These are phyloP conservation scores for Ascidia mentula DNA, from an alignment of 23 tunicate genomes.

Conservation along the genomic window DNA sequence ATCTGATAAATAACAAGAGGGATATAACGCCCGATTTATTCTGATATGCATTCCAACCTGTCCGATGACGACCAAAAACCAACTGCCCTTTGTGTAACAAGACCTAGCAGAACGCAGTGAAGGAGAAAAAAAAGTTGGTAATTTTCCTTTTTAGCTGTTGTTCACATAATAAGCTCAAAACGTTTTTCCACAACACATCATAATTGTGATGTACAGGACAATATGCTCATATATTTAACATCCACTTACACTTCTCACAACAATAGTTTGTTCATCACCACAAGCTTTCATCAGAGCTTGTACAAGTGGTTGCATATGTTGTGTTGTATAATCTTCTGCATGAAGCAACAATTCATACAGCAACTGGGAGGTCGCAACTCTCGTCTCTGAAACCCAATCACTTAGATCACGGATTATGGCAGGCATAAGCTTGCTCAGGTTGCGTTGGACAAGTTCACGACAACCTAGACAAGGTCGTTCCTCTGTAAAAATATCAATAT, in stretches of 20 bases:
- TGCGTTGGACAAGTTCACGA: slow-evolving; percentile 90
- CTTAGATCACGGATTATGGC: slow-evolving; percentile 79
- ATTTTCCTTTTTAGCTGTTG: neutral
- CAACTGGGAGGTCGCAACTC: slow-evolving; percentile 80
- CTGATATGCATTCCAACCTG: slow-evolving; percentile 19
- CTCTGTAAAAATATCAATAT: slow-evolving; percentile 18
- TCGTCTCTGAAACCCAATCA: slow-evolving; percentile 89
- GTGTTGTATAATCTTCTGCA: slow-evolving; percentile 93
- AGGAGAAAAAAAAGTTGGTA: neutral
- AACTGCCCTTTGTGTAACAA: slow-evolving; percentile 77
- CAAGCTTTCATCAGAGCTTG: slow-evolving; percentile 85
- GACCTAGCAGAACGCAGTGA: neutral
- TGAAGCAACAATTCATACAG: slow-evolving; percentile 69
- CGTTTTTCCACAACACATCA: too few species aligned
- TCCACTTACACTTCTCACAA: slow-evolving; percentile 52
- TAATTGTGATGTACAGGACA: neutral
- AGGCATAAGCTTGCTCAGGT: slow-evolving; percentile 76
- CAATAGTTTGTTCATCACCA: slow-evolving; percentile 55
- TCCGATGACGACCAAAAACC: slow-evolving; percentile 47
- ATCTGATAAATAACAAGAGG: too few species aligned
- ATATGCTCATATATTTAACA: too few species aligned
- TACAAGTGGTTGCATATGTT: slow-evolving; percentile 91
- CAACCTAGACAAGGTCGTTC: slow-evolving; percentile 89
- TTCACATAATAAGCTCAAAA: too few species aligned
- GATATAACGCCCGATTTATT: too few species aligned